phyloP scores from a whole-genome alignment of 2,888 invertebrate species.

The Ophion ellenae region DNA sequence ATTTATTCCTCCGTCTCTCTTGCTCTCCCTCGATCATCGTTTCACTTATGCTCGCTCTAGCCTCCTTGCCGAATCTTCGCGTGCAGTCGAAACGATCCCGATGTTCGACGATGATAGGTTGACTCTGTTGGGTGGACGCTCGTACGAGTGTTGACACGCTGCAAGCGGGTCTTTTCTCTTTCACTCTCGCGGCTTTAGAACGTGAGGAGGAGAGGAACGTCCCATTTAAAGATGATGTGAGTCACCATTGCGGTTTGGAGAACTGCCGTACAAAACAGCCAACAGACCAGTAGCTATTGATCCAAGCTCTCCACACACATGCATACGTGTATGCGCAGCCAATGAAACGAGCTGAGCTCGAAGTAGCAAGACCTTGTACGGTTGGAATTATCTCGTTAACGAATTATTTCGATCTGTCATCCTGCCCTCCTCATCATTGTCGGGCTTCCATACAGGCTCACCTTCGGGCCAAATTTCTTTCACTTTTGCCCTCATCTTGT shows the following conservation, averaged over 20 bases:
- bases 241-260: constrained; percentile 42
- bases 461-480: too few relatives aligned
- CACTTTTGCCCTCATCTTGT: too few relatives aligned
- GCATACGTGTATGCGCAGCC: too few relatives aligned
- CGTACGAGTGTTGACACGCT: too few relatives aligned
- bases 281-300: constrained; percentile 19
- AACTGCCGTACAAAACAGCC: too few relatives aligned
- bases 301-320: constrained; percentile 12
- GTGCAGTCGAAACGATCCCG: constrained; percentile 52
- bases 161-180: too few relatives aligned
- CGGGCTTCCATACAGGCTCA: too few relatives aligned
- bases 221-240: constrained; percentile 54
- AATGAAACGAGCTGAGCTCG: too few relatives aligned
- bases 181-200: not conserved
- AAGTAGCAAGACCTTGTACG: constrained; percentile 30
- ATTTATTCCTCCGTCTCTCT: not conserved
- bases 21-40: too few relatives aligned
- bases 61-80: constrained; percentile 51
- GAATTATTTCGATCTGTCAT: not conserved
- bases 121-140: constrained; percentile 1
- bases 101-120: constrained; percentile 24
- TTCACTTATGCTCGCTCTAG: not conserved
- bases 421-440: too few relatives aligned
- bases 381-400: constrained; percentile 66
- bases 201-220: constrained; percentile 6